phyloP scores from a whole-genome alignment of 1,140 invertebrate species.

The Saccostrea glomerata region DNA sequence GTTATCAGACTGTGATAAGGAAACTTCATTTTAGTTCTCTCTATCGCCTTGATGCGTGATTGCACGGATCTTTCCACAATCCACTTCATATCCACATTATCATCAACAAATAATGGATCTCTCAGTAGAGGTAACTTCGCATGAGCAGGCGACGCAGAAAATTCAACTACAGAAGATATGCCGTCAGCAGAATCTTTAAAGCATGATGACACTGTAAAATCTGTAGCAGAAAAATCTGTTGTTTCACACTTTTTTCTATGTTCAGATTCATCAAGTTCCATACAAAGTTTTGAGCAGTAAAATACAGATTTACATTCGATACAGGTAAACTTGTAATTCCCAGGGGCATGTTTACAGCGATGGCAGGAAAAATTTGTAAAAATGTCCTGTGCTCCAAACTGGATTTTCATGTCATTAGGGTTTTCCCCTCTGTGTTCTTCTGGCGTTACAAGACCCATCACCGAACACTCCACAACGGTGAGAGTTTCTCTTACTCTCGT shows the following conservation, averaged over 20 bases:
- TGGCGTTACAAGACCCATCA: neutral
- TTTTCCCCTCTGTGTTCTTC: neutral
- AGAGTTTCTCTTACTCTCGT: neutral
- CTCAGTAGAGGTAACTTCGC: neutral
- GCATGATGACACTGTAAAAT: no score
- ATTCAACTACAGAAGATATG: no score
- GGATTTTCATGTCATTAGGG: neutral
- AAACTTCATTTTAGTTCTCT: neutral
- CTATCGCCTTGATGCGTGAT: neutral
- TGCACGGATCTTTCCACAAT: neutral
- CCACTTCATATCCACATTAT: neutral
- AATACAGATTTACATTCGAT: neutral
- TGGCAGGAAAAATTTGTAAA: neutral
- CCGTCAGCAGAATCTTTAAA: no score
- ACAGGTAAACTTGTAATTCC: neutral
- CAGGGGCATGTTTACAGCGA: neutral
- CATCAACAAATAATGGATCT: neutral
- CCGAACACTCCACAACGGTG: neutral
- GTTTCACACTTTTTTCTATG: neutral
- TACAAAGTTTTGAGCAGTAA: neutral
- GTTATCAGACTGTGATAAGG: neutral
- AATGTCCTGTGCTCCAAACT: neutral
- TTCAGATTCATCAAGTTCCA: neutral
- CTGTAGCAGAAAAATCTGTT: no score
- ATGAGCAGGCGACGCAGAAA: neutral